Evolutionary conservation across 2,113 vertebrate genomes (phyloP).

Genomic region (Corapipo altera): DNA sequence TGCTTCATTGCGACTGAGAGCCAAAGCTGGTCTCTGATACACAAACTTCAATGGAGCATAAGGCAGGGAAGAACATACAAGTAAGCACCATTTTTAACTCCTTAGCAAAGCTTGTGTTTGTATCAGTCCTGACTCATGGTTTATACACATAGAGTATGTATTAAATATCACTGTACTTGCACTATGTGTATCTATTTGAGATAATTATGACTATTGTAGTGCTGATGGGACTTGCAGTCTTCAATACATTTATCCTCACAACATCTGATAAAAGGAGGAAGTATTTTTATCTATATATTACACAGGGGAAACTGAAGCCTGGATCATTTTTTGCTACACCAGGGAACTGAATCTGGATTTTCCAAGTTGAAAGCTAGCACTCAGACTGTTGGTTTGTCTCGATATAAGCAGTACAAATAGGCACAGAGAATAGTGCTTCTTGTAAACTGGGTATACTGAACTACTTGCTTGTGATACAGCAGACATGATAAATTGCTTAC

Average conservation of each 20-base stretch:
- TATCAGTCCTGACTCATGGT: constrained; percentile 11
- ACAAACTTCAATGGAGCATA: neutral
- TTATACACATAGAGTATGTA: neutral
- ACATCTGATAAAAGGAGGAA: constrained; percentile 35
- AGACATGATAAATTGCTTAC: constrained; percentile 48
- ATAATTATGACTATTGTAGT: neutral
- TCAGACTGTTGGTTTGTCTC: neutral
- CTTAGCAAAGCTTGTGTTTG: neutral
- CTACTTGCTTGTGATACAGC: neutral
- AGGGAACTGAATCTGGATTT: neutral
- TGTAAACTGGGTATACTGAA: neutral
- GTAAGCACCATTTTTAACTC: constrained; percentile 39
- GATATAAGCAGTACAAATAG: constrained; percentile 1
- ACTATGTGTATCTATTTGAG: neutral
- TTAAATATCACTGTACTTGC: constrained; percentile 41
- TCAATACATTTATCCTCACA: constrained; percentile 17
- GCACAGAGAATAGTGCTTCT: neutral
- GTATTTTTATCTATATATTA: constrained; percentile 10
- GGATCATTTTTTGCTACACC: neutral
- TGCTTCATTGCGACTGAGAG: neutral
- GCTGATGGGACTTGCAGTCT: neutral
- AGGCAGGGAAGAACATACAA: neutral
- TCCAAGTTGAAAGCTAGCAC: neutral
- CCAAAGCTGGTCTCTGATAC: neutral
- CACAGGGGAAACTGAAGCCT: neutral